Percentiles rank a stretch among this genome's conserved stretches.
These are phyloP conservation scores for Anarsia innoxiella DNA, from an alignment of 2,888 invertebrate genomes.

Conservation along the genomic window DNA sequence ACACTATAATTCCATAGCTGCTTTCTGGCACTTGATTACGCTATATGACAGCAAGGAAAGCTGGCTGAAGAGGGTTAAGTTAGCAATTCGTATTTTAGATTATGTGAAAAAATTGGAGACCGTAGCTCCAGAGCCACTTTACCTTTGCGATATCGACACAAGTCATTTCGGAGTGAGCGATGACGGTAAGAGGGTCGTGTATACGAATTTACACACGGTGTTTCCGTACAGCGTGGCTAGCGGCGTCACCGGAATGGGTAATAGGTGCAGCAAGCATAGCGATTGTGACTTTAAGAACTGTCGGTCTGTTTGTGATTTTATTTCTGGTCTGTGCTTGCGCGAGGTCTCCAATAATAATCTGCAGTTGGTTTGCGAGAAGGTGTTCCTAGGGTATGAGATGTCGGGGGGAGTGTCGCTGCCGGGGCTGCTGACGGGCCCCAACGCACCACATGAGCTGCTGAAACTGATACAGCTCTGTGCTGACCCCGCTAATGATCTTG, in stretches of 20 bases:
- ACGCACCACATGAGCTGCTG: conserved; percentile 74
- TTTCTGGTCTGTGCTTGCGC: conserved; percentile 67
- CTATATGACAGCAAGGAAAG: conserved; percentile 69
- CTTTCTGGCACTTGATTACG: conserved; percentile 65
- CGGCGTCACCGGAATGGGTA: conserved; percentile 56
- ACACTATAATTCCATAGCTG: conserved; percentile 73
- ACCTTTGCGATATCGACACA: conserved; percentile 81
- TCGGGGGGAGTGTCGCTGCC: conserved; percentile 77
- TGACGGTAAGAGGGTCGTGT: conserved; percentile 70
- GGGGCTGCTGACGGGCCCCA: conserved; percentile 75
- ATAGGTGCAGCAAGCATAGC: conserved; percentile 70
- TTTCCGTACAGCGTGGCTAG: conserved; percentile 72
- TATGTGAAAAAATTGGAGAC: conserved; percentile 75
- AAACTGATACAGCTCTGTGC: conserved; percentile 76
- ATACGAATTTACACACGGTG: conserved; percentile 78
- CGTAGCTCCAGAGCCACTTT: conserved; percentile 75
- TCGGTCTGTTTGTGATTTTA: conserved; percentile 73
- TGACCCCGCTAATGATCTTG: conserved; percentile 63
- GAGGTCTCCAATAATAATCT: conserved; percentile 78
- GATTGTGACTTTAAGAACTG: conserved; percentile 83
- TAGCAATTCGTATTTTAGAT: conserved; percentile 77
- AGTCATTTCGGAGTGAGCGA: conserved; percentile 78
- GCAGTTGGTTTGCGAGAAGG: conserved; percentile 79
- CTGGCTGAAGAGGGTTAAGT: conserved; percentile 73
- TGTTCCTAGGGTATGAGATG: conserved; percentile 78